phyloP scores from a whole-genome alignment of 2,113 vertebrate genomes.

The Tragelaphus buxtoni region DNA sequence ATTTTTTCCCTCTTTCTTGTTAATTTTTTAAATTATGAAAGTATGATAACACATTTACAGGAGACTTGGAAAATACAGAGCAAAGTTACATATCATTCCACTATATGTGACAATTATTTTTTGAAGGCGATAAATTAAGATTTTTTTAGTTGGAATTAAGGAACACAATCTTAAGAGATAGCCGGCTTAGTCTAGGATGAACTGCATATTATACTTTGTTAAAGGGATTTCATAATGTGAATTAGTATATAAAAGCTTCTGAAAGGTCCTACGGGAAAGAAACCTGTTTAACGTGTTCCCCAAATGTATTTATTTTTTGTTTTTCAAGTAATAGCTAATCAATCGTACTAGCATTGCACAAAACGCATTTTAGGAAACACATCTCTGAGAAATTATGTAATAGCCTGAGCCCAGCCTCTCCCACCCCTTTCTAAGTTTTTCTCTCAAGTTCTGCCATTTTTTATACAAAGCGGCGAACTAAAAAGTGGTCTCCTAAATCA shows the following conservation, averaged over 20 bases:
- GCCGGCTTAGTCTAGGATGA: not conserved
- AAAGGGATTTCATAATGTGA: not conserved
- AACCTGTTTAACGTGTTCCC: not conserved
- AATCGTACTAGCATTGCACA: not conserved
- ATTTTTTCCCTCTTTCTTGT: not conserved
- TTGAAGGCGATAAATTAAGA: not conserved
- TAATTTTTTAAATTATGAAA: not conserved
- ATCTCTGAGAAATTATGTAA: not conserved
- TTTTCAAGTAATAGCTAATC: not conserved
- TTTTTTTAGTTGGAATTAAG: not conserved
- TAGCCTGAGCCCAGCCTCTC: not conserved
- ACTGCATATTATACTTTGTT: not conserved
- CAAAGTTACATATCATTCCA: not conserved
- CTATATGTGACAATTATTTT: not conserved
- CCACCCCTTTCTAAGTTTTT: not conserved
- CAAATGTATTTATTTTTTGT: not conserved
- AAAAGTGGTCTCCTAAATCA: not conserved
- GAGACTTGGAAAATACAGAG: not conserved
- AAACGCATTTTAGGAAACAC: not conserved
- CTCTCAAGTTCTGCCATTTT: not conserved
- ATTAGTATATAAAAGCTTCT: not conserved
- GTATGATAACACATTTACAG: not conserved
- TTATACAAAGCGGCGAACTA: not conserved
- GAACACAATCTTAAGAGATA: not conserved
- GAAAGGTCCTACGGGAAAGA: not conserved